Conservation (phyloP, 2,888 invertebrate genomes). For the Eupithecia inturbata region DNA sequence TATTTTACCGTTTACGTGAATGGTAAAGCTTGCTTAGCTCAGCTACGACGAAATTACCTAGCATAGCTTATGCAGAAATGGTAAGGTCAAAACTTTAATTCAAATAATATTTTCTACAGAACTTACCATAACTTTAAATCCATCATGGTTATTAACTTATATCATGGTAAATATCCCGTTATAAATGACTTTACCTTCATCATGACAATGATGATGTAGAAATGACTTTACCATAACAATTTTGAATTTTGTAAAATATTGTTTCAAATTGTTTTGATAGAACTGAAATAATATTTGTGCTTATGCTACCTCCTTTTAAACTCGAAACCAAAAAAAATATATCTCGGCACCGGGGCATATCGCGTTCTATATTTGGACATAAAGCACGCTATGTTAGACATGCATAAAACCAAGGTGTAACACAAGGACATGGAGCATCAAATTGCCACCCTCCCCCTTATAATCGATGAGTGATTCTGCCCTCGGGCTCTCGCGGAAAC, state of each 20-base stretch:
- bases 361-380: background rate
- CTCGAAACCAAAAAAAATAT: no score
- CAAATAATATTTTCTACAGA: background rate
- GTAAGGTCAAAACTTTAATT: background rate
- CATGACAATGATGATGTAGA: no score
- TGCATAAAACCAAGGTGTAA: background rate
- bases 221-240: no score
- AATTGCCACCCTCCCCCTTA: conserved; percentile 21
- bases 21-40: conserved; percentile 46
- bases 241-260: no score
- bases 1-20: conserved; percentile 50
- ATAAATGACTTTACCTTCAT: no score
- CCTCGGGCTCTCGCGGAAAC: conserved; percentile 7
- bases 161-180: no score
- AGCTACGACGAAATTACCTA: conserved; percentile 39
- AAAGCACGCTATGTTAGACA: background rate
- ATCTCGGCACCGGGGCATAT: no score
- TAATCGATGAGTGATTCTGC: conserved; percentile 23
- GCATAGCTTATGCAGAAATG: conserved; percentile 11
- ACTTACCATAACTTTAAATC: no score
- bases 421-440: conserved; percentile 11
- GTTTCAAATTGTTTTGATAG: no score
- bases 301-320: no score
- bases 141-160: no score
- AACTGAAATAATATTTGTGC: no score